Conservation (phyloP, 1,140 invertebrate species). For the Drosophila takahashii region DNA sequence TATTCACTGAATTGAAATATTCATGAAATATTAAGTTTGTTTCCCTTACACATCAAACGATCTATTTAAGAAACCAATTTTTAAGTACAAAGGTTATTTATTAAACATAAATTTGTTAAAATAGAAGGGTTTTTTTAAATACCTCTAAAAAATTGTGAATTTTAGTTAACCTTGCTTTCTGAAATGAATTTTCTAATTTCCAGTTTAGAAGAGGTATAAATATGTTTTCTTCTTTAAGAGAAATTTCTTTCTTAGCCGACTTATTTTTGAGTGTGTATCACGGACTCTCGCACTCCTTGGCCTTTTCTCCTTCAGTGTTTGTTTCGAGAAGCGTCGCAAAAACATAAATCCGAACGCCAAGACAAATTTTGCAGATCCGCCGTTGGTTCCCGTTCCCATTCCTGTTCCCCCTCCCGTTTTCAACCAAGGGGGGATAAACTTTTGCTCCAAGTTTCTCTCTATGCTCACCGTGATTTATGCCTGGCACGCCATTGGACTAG, state of each 20-base stretch:
- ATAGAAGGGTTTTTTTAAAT: too few relatives aligned
- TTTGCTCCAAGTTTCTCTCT: constrained; percentile 71
- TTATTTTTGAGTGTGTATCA: constrained; percentile 16
- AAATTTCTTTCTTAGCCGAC: too few relatives aligned
- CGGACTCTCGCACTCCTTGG: constrained; percentile 23
- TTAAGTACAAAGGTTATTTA: too few relatives aligned
- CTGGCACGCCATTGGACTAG: constrained; percentile 70
- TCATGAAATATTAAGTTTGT: too few relatives aligned
- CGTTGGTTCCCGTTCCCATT: constrained; percentile 20
- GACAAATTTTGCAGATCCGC: constrained; percentile 83
- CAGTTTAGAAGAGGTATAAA: too few relatives aligned
- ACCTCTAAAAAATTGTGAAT: too few relatives aligned
- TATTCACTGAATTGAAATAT: too few relatives aligned
- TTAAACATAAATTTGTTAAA: too few relatives aligned
- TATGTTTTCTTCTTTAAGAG: neutral
- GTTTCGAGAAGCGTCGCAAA: constrained; percentile 77
- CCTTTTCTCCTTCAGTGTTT: constrained; percentile 56
- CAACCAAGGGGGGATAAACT: constrained; percentile 39
- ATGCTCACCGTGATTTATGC: constrained; percentile 75
- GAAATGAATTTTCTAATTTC: too few relatives aligned
- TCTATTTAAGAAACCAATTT: too few relatives aligned
- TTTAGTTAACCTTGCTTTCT: too few relatives aligned
- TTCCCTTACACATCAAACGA: too few relatives aligned
- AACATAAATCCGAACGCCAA: constrained; percentile 83
- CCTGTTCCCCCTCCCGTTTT: neutral